Evolutionary conservation across 2,113 vertebrate species (phyloP), one percentile per base, ranked within the genome.

Genomic region (Seriola dumerili): DNA sequence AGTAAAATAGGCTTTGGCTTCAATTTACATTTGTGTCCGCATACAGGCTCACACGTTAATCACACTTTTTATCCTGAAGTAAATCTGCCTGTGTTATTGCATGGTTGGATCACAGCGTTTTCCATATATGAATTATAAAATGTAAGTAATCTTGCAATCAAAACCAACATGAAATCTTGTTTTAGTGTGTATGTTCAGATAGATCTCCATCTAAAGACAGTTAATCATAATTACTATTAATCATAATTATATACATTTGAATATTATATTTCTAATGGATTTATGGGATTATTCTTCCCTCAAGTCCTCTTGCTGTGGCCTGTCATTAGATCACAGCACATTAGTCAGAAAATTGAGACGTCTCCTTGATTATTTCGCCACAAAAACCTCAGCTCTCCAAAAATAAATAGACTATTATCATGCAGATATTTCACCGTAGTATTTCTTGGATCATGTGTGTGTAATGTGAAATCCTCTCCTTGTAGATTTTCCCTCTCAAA

Each of bases 291-390:
- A 86, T 84, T 90, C 69, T 79, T 62, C 67, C 64, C 55, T 80
- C 71, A 63, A 21, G 61, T 42, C 68, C 55, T 86, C 80, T 48
- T 70, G 69, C 87, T 80, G 80, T 36, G 63, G 78, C 57, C 84
- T 92, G 78, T 87, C 66, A 23, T 85, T 93, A 89, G 78, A 91
- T 93, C 92, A 78, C 73, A 74, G 85, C 65, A 80, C 68, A 87
- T 91, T 89, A 81, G 85, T 64, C 8, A 68, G 88, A 88, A 94
- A 91, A 92, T 84, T 48, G 84, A 91, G 91, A 91, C 13, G 82
- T 85, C 84, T 87, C 75, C 85, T 86, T 89, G 88, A 92, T 93
- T 92, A 83, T 91, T 88, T 89, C 67, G 75, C 88, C 91, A 77
- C 81, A 83, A 84, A 89, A 83, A 84, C 72, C 8, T 61, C 83